phyloP scores from a whole-genome alignment of 1,140 invertebrate genomes.

The Trachymyrmex septentrionalis region DNA sequence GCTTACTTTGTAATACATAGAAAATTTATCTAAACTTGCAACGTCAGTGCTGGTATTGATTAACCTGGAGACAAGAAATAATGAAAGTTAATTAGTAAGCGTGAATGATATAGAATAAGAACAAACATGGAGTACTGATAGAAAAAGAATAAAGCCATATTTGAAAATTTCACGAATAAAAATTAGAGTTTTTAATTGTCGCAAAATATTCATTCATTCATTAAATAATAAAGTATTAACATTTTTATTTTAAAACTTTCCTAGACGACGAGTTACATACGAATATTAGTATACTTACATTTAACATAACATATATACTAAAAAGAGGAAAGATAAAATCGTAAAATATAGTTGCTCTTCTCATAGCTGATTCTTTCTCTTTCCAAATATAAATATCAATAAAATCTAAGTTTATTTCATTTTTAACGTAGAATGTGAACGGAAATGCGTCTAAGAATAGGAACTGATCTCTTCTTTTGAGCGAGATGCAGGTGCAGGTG shows the following conservation, averaged over 20 bases:
- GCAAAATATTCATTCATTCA: neutral
- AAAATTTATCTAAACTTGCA: slow-evolving; percentile 20
- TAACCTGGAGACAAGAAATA: neutral
- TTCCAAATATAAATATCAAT: slow-evolving; percentile 11
- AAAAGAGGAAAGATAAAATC: neutral
- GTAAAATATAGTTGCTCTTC: neutral
- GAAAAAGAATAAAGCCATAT: neutral
- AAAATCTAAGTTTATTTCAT: neutral
- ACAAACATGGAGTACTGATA: neutral
- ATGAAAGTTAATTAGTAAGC: slow-evolving; percentile 10
- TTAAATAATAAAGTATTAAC: neutral
- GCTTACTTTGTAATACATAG: slow-evolving; percentile 26
- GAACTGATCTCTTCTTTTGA: slow-evolving; percentile 27
- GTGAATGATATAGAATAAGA: neutral
- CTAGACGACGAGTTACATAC: neutral
- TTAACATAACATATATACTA: neutral
- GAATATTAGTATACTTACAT: slow-evolving; percentile 2
- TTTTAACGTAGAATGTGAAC: neutral
- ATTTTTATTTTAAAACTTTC: neutral
- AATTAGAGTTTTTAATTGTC: neutral
- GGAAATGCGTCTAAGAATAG: slow-evolving; percentile 1
- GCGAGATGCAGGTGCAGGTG: slow-evolving; percentile 26
- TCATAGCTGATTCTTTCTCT: neutral
- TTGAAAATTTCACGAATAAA: neutral
- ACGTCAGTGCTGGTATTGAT: slow-evolving; percentile 12